These are phyloP conservation scores for Podarcis lilfordi DNA, from an alignment of 2,797 vertebrate species.

Conservation along the genomic window DNA sequence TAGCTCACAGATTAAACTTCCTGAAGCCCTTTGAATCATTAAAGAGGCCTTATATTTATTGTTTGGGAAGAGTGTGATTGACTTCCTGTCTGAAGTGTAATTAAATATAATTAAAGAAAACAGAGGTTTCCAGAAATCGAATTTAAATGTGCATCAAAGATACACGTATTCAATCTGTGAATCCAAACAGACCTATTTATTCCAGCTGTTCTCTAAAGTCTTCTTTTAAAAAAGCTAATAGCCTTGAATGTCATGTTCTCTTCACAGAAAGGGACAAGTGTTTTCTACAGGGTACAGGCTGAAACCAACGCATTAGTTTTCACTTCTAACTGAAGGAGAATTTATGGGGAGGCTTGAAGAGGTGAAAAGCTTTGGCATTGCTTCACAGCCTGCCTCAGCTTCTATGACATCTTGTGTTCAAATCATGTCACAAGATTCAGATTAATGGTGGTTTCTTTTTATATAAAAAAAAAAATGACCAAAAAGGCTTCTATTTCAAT, in stretches of 20 bases:
- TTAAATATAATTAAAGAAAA: not conserved
- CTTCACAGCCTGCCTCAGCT: not conserved
- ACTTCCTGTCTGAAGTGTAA: not conserved
- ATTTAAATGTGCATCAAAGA: not conserved
- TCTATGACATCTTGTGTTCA: conserved; percentile 1
- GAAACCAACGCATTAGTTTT: conserved; percentile 7
- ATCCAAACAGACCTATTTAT: not conserved
- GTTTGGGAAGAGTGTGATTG: not conserved
- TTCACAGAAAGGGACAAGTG: conserved; percentile 9
- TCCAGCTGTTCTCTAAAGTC: not conserved
- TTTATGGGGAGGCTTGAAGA: conserved; percentile 8
- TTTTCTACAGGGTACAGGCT: not conserved
- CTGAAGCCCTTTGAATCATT: not conserved
- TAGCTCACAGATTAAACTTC: too few species aligned
- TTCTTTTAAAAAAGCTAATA: not conserved
- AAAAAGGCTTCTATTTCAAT: too few species aligned
- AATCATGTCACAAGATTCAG: not conserved
- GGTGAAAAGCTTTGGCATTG: not conserved
- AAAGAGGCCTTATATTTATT: not conserved
- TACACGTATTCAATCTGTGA: not conserved
- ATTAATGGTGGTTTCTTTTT: not conserved
- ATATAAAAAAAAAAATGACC: too few species aligned
- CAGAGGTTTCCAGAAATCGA: not conserved
- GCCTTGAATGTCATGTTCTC: not conserved
- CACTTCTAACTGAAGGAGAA: not conserved